Evolutionary conservation across 1,140 invertebrate species (phyloP).

Genomic region (Atta colombica): DNA sequence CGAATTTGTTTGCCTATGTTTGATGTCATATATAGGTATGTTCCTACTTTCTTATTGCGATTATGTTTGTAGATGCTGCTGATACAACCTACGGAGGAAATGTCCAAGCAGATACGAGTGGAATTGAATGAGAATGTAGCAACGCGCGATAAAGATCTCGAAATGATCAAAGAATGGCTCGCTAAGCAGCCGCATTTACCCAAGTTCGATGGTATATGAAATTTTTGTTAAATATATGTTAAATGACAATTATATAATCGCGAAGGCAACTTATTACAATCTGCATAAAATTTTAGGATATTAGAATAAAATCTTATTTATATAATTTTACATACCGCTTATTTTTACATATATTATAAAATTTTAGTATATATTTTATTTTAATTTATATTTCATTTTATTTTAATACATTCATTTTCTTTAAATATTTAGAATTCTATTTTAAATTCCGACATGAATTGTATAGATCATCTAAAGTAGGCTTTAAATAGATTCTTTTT

Average conservation of each 20-base stretch:
- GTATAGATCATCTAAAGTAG: not conserved
- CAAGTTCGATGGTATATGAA: conserved; percentile 89
- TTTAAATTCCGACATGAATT: not conserved
- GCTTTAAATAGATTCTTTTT: not conserved
- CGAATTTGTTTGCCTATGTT: not conserved
- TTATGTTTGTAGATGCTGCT: conserved; percentile 88
- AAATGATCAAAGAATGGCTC: conserved; percentile 90
- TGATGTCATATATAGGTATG: not conserved
- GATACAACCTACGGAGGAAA: conserved; percentile 91
- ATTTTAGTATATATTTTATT: not conserved
- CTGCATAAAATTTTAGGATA: not conserved
- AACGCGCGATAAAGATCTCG: conserved; percentile 89
- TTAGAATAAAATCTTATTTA: not conserved
- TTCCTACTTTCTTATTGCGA: not conserved
- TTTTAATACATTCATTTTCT: not conserved
- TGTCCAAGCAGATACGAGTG: conserved; percentile 90
- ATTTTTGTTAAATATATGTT: not conserved
- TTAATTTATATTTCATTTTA: not conserved
- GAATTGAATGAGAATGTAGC: conserved; percentile 92
- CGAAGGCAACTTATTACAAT: not conserved
- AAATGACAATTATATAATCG: not conserved
- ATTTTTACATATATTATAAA: not conserved
- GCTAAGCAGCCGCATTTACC: conserved; percentile 91
- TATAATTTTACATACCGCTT: not conserved
- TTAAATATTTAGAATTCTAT: not conserved